Evolutionary conservation across 2,797 vertebrate species (phyloP).

Genomic region (Parotocinclus haroldoi): DNA sequence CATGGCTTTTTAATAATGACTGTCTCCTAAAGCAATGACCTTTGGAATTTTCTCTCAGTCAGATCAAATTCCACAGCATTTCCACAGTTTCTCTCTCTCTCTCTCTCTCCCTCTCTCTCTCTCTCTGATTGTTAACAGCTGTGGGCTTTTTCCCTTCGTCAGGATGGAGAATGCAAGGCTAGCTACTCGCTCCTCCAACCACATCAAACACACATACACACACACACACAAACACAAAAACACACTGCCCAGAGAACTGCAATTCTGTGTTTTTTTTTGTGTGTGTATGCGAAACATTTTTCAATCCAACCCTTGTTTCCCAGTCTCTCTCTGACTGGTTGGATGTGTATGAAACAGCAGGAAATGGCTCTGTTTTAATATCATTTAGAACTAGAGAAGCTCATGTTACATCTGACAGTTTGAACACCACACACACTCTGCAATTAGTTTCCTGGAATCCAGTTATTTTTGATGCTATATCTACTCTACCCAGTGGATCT

Average conservation of each 20-base stretch:
- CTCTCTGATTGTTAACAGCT: slow-evolving; percentile 51
- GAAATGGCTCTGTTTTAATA: slow-evolving; percentile 44
- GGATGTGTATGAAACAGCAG: slow-evolving; percentile 24
- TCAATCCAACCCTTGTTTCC: slow-evolving; percentile 1
- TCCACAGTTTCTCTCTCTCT: too few species aligned
- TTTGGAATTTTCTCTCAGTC: slow-evolving; percentile 44
- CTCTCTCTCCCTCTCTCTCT: slow-evolving; percentile 13
- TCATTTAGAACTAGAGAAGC: slow-evolving; percentile 15
- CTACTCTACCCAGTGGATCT: slow-evolving; percentile 1
- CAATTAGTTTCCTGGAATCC: slow-evolving; percentile 17
- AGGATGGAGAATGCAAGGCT: slow-evolving; percentile 37
- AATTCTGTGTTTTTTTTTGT: slow-evolving; percentile 28
- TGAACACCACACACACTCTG: slow-evolving; percentile 22
- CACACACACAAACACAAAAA: slow-evolving; percentile 22
- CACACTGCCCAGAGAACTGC: slow-evolving; percentile 9
- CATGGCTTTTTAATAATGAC: slow-evolving; percentile 1
- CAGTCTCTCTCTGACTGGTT: neutral
- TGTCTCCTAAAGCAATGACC: slow-evolving; percentile 23
- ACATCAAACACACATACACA: slow-evolving; percentile 36
- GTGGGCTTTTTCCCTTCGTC: slow-evolving; percentile 35
- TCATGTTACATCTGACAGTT: slow-evolving; percentile 45
- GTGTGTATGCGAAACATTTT: slow-evolving; percentile 30
- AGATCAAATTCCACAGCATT: slow-evolving; percentile 50
- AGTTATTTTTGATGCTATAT: neutral
- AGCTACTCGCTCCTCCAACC: slow-evolving; percentile 36